Evolutionary conservation across 2,888 invertebrate species (phyloP).

Genomic region (Ormyrus labotus): DNA sequence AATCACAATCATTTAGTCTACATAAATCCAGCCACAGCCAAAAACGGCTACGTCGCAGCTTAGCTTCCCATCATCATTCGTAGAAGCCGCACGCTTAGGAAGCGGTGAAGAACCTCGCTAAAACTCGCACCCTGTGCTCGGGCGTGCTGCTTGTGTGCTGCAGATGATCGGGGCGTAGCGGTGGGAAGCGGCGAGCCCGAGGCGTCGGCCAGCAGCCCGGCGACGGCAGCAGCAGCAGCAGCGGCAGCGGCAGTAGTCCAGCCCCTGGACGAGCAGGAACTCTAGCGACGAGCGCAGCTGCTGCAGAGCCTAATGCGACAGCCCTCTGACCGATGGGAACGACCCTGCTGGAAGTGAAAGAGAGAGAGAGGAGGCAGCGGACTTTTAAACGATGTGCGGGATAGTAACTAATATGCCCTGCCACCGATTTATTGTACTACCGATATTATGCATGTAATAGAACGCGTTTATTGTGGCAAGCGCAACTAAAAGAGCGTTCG

Average conservation of each 20-base stretch:
- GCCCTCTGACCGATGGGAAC: slow-evolving; percentile 21
- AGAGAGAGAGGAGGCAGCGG: slow-evolving; percentile 1
- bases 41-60: no score
- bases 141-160: slow-evolving; percentile 52
- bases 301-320: slow-evolving; percentile 56
- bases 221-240: slow-evolving; percentile 63
- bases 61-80: neutral
- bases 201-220: slow-evolving; percentile 39
- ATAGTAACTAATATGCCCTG: no score
- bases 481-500: neutral
- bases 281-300: slow-evolving; percentile 60
- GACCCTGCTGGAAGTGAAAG: neutral
- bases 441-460: no score
- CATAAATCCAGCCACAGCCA: no score
- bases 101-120: neutral
- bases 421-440: no score
- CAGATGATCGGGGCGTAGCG: slow-evolving; percentile 66
- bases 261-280: slow-evolving; percentile 46
- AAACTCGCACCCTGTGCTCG: slow-evolving; percentile 2
- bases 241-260: slow-evolving; percentile 58
- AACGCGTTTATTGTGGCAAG: neutral
- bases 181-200: slow-evolving; percentile 60
- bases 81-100: no score
- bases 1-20: no score
- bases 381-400: neutral